A percentile compares a stretch with the other conserved stretches of the same genome.
These are phyloP conservation scores for Polyploca ridens DNA, from an alignment of 2,888 invertebrate genomes.

Conservation along the genomic window DNA sequence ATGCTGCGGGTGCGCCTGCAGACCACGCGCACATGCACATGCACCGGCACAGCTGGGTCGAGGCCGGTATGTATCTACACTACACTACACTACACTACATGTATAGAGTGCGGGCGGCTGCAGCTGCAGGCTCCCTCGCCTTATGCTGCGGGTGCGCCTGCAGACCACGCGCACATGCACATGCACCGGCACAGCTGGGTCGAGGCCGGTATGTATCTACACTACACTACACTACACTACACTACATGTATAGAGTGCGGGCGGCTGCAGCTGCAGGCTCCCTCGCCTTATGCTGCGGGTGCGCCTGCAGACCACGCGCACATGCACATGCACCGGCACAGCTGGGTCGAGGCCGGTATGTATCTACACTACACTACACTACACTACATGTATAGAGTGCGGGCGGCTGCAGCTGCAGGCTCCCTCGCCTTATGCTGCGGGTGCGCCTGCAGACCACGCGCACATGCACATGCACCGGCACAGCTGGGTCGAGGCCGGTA, in stretches of 20 bases:
- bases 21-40: no score
- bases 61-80: no score
- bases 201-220: no score
- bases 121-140: slow-evolving; percentile 82
- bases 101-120: slow-evolving; percentile 88
- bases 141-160: slow-evolving; percentile 63
- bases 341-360: slow-evolving; percentile 89
- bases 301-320: slow-evolving; percentile 50
- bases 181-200: no score
- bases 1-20: slow-evolving; percentile 53
- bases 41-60: no score
- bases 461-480: slow-evolving; percentile 85
- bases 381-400: slow-evolving; percentile 84
- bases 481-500: slow-evolving; percentile 90
- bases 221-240: no score
- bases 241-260: slow-evolving; percentile 88
- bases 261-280: slow-evolving; percentile 82
- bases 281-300: slow-evolving; percentile 82
- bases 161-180: no score
- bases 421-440: slow-evolving; percentile 83
- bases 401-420: slow-evolving; percentile 83
- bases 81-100: no score
- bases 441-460: slow-evolving; percentile 48
- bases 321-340: slow-evolving; percentile 87
- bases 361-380: background rate